phyloP scores from a whole-genome alignment of 2,888 invertebrate species.

The Oscheius onirici region DNA sequence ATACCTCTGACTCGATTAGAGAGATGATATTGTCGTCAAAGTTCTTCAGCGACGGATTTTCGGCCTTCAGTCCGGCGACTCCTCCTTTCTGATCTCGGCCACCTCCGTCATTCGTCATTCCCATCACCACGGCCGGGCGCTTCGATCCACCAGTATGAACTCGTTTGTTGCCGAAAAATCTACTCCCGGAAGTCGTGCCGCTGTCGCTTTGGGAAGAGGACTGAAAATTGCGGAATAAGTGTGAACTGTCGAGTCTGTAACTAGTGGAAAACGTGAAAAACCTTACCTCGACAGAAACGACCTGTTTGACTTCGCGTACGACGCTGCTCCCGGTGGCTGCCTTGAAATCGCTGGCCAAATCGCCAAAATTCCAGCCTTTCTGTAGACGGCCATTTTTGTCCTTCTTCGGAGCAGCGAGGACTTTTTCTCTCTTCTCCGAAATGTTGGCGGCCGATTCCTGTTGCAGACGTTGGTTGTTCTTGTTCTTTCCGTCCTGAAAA shows the following conservation, averaged over 20 bases:
- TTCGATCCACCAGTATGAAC: neutral
- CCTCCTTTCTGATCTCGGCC: constrained; percentile 34
- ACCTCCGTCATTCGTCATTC: constrained; percentile 46
- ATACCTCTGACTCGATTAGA: constrained; percentile 56
- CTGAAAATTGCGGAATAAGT: neutral
- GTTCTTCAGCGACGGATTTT: constrained; percentile 49
- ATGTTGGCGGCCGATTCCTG: neutral
- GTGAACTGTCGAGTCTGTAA: too few species aligned
- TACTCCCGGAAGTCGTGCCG: neutral
- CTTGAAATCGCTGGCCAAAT: neutral
- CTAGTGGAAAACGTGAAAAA: too few species aligned
- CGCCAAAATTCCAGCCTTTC: constrained; percentile 1
- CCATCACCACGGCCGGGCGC: constrained; percentile 36
- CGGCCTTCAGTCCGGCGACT: constrained; percentile 39
- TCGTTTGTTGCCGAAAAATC: constrained; percentile 10
- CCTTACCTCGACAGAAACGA: neutral
- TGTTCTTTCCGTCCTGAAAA: constrained; percentile 19
- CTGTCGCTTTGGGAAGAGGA: constrained; percentile 1
- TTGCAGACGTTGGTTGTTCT: neutral
- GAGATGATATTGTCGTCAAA: constrained; percentile 56
- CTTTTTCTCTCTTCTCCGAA: neutral
- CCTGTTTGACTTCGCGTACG: constrained; percentile 5
- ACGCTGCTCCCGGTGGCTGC: neutral
- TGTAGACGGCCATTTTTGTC: neutral
- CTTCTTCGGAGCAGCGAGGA: constrained; percentile 1